Evolutionary conservation across 2,797 vertebrate species (phyloP).

Genomic region (Protonibea diacanthus): DNA sequence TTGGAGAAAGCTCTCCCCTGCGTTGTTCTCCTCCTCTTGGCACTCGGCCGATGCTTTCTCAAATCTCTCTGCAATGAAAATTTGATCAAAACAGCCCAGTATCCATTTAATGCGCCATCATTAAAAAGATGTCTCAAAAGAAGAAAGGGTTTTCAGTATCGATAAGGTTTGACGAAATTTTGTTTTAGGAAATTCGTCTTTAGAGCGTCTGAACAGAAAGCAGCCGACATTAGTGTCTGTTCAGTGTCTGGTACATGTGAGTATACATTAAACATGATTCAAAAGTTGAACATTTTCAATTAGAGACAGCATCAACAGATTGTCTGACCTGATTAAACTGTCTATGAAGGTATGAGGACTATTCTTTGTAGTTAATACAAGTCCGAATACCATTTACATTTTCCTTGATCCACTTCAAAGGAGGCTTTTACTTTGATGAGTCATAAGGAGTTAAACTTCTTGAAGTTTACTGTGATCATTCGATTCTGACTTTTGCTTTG

Average conservation of each 20-base stretch:
- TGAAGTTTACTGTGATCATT: conserved; percentile 62
- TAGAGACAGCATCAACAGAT: conserved; percentile 15
- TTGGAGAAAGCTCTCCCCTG: conserved; percentile 7
- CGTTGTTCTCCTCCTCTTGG: background rate
- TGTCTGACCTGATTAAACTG: conserved; percentile 42
- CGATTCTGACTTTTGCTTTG: conserved; percentile 58
- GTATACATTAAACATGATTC: background rate
- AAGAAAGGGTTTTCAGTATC: background rate
- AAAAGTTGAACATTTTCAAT: background rate
- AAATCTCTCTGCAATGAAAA: conserved; percentile 30
- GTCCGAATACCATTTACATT: conserved; percentile 65
- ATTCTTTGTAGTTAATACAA: conserved; percentile 56
- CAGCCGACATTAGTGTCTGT: background rate
- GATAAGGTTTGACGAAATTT: background rate
- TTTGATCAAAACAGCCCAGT: conserved; percentile 35
- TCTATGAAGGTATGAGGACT: conserved; percentile 47
- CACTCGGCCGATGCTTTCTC: conserved; percentile 5
- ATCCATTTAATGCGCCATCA: conserved; percentile 13
- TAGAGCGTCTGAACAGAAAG: background rate
- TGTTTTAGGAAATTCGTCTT: background rate
- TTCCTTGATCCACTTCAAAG: conserved; percentile 70
- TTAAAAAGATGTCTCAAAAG: conserved; percentile 9
- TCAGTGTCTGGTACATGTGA: background rate
- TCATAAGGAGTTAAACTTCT: conserved; percentile 57
- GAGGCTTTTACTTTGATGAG: conserved; percentile 55